Evolutionary conservation across 2,888 invertebrate genomes (phyloP).

Genomic region (Strigamia transsilvanica): DNA sequence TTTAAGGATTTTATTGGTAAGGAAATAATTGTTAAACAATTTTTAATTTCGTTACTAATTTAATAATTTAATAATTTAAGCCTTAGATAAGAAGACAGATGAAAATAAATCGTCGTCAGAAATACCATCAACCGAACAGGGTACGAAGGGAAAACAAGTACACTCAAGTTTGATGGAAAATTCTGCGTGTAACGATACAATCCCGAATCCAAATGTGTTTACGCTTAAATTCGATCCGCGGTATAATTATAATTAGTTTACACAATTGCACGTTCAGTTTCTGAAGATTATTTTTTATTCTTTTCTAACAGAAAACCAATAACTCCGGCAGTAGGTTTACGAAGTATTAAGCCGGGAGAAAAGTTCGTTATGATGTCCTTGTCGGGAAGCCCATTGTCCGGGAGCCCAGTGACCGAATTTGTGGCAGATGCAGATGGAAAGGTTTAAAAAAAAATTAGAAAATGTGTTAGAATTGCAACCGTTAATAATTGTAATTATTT

Average conservation of each 20-base stretch:
- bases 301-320: neutral
- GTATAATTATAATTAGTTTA: neutral
- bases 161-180: neutral
- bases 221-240: slow-evolving; percentile 19
- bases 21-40: neutral
- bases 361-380: slow-evolving; percentile 34
- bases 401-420: neutral
- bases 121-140: neutral
- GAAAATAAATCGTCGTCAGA: neutral
- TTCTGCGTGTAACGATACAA: neutral
- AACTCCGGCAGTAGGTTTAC: slow-evolving; percentile 24
- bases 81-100: neutral
- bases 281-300: neutral
- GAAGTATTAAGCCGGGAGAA: slow-evolving; percentile 38
- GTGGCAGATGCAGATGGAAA: slow-evolving; percentile 23
- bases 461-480: neutral
- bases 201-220: neutral
- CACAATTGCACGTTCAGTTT: neutral
- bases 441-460: neutral
- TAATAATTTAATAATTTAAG: neutral
- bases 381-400: slow-evolving; percentile 40
- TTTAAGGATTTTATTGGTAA: slow-evolving; percentile 10
- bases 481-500: neutral
- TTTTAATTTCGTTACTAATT: neutral
- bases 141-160: neutral